Evolutionary conservation across 2,797 vertebrate genomes (phyloP).

Genomic region (Naso thynnoides): DNA sequence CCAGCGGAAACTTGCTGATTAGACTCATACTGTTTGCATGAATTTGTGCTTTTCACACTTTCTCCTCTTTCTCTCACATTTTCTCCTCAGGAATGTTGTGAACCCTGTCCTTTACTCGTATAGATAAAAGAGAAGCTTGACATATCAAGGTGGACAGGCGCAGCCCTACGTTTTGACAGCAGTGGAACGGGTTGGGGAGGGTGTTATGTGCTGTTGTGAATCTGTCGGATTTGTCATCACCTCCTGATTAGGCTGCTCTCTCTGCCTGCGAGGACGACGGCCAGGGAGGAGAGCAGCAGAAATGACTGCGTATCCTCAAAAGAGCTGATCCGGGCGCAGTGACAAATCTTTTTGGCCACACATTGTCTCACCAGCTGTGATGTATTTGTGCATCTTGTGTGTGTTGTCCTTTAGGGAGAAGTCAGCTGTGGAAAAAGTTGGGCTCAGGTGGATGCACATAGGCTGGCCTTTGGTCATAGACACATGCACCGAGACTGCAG

Average conservation of each 20-base stretch:
- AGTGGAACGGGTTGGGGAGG: conserved; percentile 29
- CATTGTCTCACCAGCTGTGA: neutral
- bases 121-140: conserved; percentile 35
- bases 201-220: conserved; percentile 65
- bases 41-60: neutral
- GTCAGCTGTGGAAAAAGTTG: conserved; percentile 11
- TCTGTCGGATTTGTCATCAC: conserved; percentile 69
- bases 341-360: conserved; percentile 12
- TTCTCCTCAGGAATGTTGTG: neutral
- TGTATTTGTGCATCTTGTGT: neutral
- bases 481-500: conserved; percentile 1
- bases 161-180: conserved; percentile 60
- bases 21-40: neutral
- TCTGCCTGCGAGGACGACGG: conserved; percentile 51
- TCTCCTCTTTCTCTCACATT: neutral
- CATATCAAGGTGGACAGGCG: conserved; percentile 65
- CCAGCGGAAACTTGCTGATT: conserved; percentile 26
- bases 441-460: conserved; percentile 37
- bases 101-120: neutral
- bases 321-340: neutral
- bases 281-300: conserved; percentile 6
- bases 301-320: neutral
- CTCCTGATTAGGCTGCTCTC: conserved; percentile 67
- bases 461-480: conserved; percentile 42
- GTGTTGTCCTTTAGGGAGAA: conserved; percentile 8